A percentile compares a stretch with the other conserved stretches of the same genome.
Evolutionary conservation across 2,888 invertebrate genomes (phyloP).

Genomic region (Drosophila mimica): DNA sequence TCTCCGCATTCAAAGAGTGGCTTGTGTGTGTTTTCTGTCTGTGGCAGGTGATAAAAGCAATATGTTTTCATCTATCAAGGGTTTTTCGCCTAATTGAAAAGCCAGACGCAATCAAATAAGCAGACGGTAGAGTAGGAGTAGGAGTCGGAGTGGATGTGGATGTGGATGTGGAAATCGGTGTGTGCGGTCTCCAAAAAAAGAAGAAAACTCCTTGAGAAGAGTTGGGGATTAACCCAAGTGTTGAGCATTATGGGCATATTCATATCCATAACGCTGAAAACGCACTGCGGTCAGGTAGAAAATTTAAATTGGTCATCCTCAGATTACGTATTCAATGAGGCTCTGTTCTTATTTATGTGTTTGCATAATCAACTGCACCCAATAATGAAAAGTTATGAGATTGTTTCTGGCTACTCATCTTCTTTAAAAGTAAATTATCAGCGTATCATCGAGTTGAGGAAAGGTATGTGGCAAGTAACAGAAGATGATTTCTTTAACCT

Average conservation of each 20-base stretch:
- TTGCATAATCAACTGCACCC: slow-evolving; percentile 35
- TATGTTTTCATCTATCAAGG: slow-evolving; percentile 56
- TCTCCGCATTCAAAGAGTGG: slow-evolving; percentile 5
- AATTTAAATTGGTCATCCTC: slow-evolving; percentile 67
- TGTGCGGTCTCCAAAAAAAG: slow-evolving; percentile 41
- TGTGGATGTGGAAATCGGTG: slow-evolving; percentile 15
- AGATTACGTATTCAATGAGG: slow-evolving; percentile 41
- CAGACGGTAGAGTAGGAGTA: not conserved
- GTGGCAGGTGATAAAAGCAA: slow-evolving; percentile 66
- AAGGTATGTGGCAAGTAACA: not conserved
- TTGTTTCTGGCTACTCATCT: slow-evolving; percentile 69
- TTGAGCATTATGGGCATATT: slow-evolving; percentile 35
- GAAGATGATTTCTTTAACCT: not conserved
- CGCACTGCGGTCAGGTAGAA: slow-evolving; percentile 64
- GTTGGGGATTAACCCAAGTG: slow-evolving; percentile 26
- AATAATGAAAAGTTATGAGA: slow-evolving; percentile 62
- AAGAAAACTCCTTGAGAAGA: slow-evolving; percentile 31
- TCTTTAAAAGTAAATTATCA: slow-evolving; percentile 9
- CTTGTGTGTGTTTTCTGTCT: slow-evolving; percentile 21
- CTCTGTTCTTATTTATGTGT: slow-evolving; percentile 18
- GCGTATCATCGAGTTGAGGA: not conserved
- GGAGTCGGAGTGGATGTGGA: not conserved
- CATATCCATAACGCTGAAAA: slow-evolving; percentile 34
- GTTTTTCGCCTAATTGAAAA: slow-evolving; percentile 46
- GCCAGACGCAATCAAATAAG: slow-evolving; percentile 28